Base-by-base conservation (phyloP, 2,797 vertebrate genomes). In the Catharus ustulatus region DNA sequence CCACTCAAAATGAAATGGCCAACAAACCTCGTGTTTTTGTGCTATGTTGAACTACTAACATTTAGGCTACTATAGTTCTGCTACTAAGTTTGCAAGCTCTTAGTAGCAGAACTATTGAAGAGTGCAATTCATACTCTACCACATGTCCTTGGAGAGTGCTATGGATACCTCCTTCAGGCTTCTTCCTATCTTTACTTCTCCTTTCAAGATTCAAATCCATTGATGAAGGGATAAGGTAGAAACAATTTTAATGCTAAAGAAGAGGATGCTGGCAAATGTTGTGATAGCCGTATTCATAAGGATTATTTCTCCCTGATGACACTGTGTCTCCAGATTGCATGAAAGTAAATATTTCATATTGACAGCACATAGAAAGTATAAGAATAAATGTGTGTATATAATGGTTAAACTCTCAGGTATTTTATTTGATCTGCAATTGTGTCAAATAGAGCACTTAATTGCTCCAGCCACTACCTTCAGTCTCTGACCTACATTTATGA, bases 401-500 rank as follows among this genome's bases (percentile, higher is more conserved):
- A 54, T n/a, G 20, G 18, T 27, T 84, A 67, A 88, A 42, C 9
- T 57, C 26, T 57, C 46, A 42, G 46, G 23, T 77, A 40, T 94
- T 91, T 90, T 64, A 48, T 61, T 84, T 84, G 52, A 64, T 93
- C 83, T 94, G 62, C 34, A 58, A 0, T 90, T 87, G 40, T 87
- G 59, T 84, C 57, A 76, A 78, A 90, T 40, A 13, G 34, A 90
- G 57, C 42, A 75, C 34, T 76, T 72, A 74, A 79, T 80, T 87
- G 13, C 42, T 82, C 14, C 27, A 87, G 59, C 51, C 84, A 27
- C 15, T 62, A 52, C 32, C 67, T 88, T 93, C 72, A 74, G 45
- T 68, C 22, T 67, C 45, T 93, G 89, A 94, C 89, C 77, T 88
- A 91, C 22, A 62, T 84, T 96, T 94, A 21, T 88, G 49, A 71